Conservation (phyloP, 2,888 invertebrate species). For the Microplitis deprimator region DNA sequence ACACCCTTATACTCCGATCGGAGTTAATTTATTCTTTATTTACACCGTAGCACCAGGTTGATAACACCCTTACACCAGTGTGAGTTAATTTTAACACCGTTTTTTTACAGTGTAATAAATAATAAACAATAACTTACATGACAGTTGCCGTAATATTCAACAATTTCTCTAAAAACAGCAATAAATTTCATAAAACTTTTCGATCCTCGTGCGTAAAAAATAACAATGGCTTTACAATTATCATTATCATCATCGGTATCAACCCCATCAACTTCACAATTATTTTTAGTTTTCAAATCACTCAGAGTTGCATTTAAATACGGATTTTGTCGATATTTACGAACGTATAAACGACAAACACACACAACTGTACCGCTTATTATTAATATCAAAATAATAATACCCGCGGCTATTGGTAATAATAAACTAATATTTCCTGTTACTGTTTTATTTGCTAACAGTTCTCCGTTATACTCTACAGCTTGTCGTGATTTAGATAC, state of each 20-base stretch:
- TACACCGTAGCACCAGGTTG: no score
- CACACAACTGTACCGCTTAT: slow-evolving; percentile 35
- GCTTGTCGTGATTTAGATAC: slow-evolving; percentile 28
- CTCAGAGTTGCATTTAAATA: slow-evolving; percentile 44
- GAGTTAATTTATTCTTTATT: no score
- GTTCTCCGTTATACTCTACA: slow-evolving; percentile 41
- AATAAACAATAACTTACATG: slow-evolving; percentile 49
- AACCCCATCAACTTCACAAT: slow-evolving; percentile 39
- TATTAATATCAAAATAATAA: slow-evolving; percentile 39
- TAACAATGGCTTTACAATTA: slow-evolving; percentile 52
- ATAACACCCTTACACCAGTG: no score
- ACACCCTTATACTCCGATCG: no score
- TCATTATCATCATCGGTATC: slow-evolving; percentile 47
- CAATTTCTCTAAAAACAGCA: slow-evolving; percentile 54
- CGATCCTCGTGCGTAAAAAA: slow-evolving; percentile 54
- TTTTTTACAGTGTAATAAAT: neutral
- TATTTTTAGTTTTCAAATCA: slow-evolving; percentile 32
- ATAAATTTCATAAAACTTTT: slow-evolving; percentile 55
- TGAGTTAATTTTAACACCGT: no score
- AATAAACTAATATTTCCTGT: slow-evolving; percentile 24
- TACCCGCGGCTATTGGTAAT: slow-evolving; percentile 42
- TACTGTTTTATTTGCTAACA: slow-evolving; percentile 31
- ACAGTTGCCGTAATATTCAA: slow-evolving; percentile 53
- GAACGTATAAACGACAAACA: slow-evolving; percentile 36
- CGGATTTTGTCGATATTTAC: slow-evolving; percentile 19